phyloP scores from a whole-genome alignment of 1,140 invertebrate species.

The Rhopalosiphum maidis region DNA sequence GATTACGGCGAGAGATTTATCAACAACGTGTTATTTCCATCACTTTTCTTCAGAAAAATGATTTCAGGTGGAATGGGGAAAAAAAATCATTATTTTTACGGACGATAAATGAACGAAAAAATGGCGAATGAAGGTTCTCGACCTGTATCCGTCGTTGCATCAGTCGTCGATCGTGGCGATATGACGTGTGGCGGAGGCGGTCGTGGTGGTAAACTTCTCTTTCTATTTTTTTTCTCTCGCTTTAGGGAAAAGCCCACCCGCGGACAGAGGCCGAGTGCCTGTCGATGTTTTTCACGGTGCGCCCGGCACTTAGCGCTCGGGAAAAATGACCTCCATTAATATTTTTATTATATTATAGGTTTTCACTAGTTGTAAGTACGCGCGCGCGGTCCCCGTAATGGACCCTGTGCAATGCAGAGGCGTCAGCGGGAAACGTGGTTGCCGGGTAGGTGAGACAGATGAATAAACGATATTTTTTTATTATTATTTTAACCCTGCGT shows the following conservation, averaged over 20 bases:
- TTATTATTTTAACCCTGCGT: constrained; percentile 20
- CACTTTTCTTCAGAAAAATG: background rate
- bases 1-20: constrained; percentile 34
- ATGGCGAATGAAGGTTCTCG: background rate
- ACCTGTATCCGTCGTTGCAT: too few relatives aligned
- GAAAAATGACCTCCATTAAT: constrained; percentile 54
- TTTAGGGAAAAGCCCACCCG: constrained; percentile 38
- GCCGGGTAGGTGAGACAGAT: background rate
- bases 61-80: background rate
- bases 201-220: background rate
- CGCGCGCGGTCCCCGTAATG: constrained; percentile 21
- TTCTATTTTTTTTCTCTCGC: background rate
- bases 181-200: background rate
- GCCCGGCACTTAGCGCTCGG: constrained; percentile 32
- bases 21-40: background rate
- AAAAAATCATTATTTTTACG: constrained; percentile 14
- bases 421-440: background rate
- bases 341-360: constrained; percentile 54
- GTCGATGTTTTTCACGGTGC: constrained; percentile 50
- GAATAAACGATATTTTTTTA: constrained; percentile 35
- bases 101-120: background rate
- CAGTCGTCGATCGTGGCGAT: background rate
- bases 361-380: constrained; percentile 35
- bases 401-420: background rate
- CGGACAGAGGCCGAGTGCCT: constrained; percentile 45